Evolutionary conservation across 2,113 vertebrate species (phyloP).

Genomic region (Xenus cinereus): DNA sequence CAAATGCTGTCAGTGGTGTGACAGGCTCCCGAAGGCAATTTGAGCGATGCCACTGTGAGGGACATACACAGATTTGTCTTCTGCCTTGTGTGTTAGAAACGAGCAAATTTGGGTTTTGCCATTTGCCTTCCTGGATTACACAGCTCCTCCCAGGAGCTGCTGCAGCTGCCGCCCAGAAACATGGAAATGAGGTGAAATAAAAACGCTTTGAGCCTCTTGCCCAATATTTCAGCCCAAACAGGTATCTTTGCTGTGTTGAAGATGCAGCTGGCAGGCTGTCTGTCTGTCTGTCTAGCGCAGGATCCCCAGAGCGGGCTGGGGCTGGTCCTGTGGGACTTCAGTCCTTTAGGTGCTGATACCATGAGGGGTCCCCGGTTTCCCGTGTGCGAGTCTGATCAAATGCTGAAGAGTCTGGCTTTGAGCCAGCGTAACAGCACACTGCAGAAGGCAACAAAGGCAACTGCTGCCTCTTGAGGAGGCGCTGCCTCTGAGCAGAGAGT

Average conservation of each 20-base stretch:
- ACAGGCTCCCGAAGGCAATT: neutral
- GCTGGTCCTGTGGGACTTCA: neutral
- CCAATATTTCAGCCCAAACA: neutral
- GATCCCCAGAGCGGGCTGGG: neutral
- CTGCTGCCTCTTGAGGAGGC: neutral
- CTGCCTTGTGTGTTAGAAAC: too few relatives aligned
- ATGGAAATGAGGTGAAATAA: rapidly evolving
- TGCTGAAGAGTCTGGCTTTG: rapidly evolving
- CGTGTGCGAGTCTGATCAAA: neutral
- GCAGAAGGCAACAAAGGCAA: neutral
- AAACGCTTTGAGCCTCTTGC: neutral
- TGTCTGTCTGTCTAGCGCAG: neutral
- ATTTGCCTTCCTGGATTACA: neutral
- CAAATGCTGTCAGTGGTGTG: rapidly evolving
- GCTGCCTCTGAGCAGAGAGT: neutral
- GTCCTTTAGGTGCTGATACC: too few relatives aligned
- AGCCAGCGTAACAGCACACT: neutral
- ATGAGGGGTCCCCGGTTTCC: too few relatives aligned
- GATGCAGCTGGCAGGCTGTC: too few relatives aligned
- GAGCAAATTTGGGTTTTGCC: neutral
- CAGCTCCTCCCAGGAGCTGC: neutral
- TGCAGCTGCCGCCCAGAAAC: neutral
- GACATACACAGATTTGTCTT: rapidly evolving
- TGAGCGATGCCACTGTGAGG: too few relatives aligned
- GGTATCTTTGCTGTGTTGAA: neutral